Conservation (phyloP, 2,888 invertebrate species). For the Nomada ruficornis region DNA sequence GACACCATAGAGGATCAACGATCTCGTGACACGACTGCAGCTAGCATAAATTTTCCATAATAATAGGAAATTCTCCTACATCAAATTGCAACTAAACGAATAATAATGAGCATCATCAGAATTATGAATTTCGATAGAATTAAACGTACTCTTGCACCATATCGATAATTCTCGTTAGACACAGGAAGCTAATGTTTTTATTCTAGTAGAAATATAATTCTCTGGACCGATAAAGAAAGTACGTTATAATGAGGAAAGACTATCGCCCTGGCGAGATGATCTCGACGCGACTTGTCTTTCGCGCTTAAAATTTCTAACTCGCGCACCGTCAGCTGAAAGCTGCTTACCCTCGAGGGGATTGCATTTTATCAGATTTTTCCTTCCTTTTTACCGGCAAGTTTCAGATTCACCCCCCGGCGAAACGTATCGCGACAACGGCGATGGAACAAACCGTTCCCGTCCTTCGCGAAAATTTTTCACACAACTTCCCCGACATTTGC, state of each 20-base stretch:
- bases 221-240: not conserved
- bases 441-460: not conserved
- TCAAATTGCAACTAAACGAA: not conserved
- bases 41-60: not conserved
- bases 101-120: not conserved
- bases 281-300: slow-evolving; percentile 34
- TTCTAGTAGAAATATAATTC: not conserved
- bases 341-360: slow-evolving; percentile 37
- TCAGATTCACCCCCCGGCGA: not conserved
- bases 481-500: not conserved
- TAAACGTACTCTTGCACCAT: too few species aligned
- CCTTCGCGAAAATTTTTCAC: not conserved
- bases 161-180: too few species aligned
- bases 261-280: slow-evolving; percentile 15
- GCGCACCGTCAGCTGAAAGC: slow-evolving; percentile 55
- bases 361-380: slow-evolving; percentile 44
- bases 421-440: not conserved
- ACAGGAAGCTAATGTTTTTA: not conserved
- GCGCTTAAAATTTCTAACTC: slow-evolving; percentile 42
- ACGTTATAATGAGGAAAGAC: slow-evolving; percentile 18
- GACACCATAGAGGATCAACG: slow-evolving; percentile 7
- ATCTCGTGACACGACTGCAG: slow-evolving; percentile 17
- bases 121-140: too few species aligned
- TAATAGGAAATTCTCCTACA: not conserved
- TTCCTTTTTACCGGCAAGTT: not conserved